A percentile compares a stretch with the other conserved stretches of the same genome.
phyloP scores from a whole-genome alignment of 2,113 vertebrate species.

The Elanus axillaris region DNA sequence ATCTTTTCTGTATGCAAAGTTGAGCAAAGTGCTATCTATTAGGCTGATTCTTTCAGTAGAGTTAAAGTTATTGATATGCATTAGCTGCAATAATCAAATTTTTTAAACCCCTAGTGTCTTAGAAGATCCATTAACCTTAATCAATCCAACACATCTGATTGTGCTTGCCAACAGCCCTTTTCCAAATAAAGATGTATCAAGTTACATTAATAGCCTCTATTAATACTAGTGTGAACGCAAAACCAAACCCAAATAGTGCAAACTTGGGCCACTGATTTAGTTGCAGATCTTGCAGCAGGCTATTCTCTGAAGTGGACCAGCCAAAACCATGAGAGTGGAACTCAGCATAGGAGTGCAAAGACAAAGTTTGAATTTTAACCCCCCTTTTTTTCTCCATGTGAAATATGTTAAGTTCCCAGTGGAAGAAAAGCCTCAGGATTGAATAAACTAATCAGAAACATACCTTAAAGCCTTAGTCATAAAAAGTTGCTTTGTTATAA shows the following conservation, averaged over 20 bases:
- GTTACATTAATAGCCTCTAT: neutral
- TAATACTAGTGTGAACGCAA: neutral
- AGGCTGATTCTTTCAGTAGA: neutral
- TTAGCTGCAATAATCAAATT: neutral
- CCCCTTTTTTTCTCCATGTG: neutral
- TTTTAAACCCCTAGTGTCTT: neutral
- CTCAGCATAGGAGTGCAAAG: neutral
- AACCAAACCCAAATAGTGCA: neutral
- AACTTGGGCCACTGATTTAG: neutral
- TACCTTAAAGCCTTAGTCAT: neutral
- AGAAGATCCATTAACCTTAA: constrained; percentile 46
- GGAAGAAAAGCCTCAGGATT: neutral
- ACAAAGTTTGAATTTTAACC: neutral
- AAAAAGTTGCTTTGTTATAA: constrained; percentile 8
- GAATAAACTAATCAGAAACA: constrained; percentile 22
- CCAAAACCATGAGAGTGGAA: neutral
- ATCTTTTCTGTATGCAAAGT: neutral
- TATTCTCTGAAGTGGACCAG: neutral
- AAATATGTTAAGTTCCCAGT: neutral
- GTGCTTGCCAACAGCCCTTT: neutral
- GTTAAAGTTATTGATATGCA: constrained; percentile 12
- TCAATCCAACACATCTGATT: constrained; percentile 4
- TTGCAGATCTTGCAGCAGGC: neutral
- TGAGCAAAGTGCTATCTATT: neutral
- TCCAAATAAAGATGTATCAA: neutral